Base-by-base conservation (phyloP, 92 coral and sea anemone species). In the Chrysogorgia sp. region DNA sequence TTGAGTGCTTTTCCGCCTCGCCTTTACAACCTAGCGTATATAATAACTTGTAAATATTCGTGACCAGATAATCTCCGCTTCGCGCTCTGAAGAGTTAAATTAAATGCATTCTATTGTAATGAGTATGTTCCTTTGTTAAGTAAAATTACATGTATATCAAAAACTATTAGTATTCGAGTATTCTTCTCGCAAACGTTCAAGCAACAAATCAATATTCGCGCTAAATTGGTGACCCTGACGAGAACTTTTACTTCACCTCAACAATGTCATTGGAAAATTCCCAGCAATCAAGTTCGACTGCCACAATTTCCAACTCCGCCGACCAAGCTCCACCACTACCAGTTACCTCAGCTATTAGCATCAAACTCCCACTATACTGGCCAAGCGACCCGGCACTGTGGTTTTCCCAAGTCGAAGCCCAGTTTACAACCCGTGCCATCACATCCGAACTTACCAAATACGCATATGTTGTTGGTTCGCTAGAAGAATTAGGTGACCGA, bases 351-450 rank as follows among this genome's bases (percentile, higher is more conserved):
- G n/a, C n/a, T 17, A 23, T 53, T n/a, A 53, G 60, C 28, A 19
- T 53, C 60, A 53, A 53, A 53, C n/a, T 53, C 5, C 23, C 60
- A 37, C 60, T 23, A 17, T 53, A 53, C 28, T 53, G 60, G 60
- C 60, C 60, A 53, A 53, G 60, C 28, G 60, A 53, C n/a, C 60
- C 60, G n/a, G n/a, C n/a, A n/a, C n/a, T 23, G 60, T 19, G 60
- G 60, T 19, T 19, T 17, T 53, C 60, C 4, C 60, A 19, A 53
- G 23, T 23, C 21, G 60, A 53, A n/a, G 60, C 21, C n/a, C n/a
- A n/a, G n/a, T n/a, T n/a, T n/a, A n/a, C n/a, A n/a, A n/a, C n/a
- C n/a, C n/a, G n/a, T n/a, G n/a, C n/a, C n/a, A 53, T 53, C 28
- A 53, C 60, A 19, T 19, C 60, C 5, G 60, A 53, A 53, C 28